A percentile compares a stretch with the other conserved stretches of the same genome.
Evolutionary conservation across 2,797 vertebrate genomes (phyloP).

Genomic region (Pyrocephalus nanus): DNA sequence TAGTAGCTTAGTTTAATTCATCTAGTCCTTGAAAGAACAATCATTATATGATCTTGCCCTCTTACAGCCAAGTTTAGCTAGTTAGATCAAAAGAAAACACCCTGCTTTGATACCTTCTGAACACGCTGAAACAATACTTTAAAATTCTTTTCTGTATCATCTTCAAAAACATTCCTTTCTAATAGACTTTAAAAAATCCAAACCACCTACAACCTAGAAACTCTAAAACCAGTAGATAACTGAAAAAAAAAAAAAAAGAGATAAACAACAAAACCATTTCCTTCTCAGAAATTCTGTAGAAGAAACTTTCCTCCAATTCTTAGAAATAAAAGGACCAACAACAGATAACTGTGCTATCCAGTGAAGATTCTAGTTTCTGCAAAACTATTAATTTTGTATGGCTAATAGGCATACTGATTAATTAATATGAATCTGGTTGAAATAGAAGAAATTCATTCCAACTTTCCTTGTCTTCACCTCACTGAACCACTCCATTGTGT

Average conservation of each 20-base stretch:
- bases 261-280: background rate
- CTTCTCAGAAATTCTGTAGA: background rate
- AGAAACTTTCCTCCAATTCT: background rate
- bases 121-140: background rate
- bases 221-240: background rate
- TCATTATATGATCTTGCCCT: background rate
- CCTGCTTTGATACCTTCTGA: background rate
- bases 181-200: background rate
- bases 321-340: background rate
- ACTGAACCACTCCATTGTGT: background rate
- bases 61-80: background rate
- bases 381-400: background rate
- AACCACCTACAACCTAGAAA: background rate
- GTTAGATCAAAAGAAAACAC: background rate
- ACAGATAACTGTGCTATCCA: background rate
- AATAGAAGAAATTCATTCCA: background rate
- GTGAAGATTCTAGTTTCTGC: background rate
- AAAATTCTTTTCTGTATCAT: background rate
- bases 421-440: background rate
- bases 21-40: background rate
- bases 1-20: background rate
- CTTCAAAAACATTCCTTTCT: slow-evolving; percentile 39
- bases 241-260: background rate
- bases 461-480: background rate
- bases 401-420: background rate